Percentiles rank a stretch among this genome's conserved stretches.
Conservation (phyloP, 2,888 invertebrate species). For the Monopis laevigella region DNA sequence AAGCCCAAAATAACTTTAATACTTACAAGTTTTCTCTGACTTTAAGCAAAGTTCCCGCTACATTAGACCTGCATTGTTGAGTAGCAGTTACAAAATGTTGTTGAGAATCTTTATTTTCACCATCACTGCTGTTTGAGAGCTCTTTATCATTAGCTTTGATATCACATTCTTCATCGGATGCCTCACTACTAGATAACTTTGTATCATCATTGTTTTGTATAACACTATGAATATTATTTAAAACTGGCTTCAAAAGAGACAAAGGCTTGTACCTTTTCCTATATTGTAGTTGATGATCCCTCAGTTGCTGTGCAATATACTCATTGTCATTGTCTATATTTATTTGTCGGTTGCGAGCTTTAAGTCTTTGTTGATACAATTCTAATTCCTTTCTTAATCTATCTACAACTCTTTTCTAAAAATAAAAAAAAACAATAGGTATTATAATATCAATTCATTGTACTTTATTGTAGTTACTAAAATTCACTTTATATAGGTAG, state of each 20-base stretch:
- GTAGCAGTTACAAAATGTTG: conserved; percentile 38
- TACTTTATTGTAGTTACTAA: too few relatives aligned
- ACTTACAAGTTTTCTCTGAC: conserved; percentile 34
- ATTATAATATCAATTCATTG: too few relatives aligned
- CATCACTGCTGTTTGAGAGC: conserved; percentile 42
- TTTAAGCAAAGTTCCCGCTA: conserved; percentile 53
- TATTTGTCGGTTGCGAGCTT: conserved; percentile 48
- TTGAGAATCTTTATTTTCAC: conserved; percentile 31
- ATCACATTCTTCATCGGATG: conserved; percentile 50
- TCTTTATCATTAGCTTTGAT: conserved; percentile 46
- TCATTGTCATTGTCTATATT: conserved; percentile 53
- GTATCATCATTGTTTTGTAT: conserved; percentile 40
- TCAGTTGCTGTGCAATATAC: conserved; percentile 52
- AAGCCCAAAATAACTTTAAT: background rate
- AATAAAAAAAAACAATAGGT: conserved; percentile 16
- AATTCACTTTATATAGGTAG: too few relatives aligned
- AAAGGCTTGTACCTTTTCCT: conserved; percentile 39
- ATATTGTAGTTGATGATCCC: conserved; percentile 52
- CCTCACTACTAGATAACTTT: conserved; percentile 26
- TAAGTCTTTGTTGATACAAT: conserved; percentile 55
- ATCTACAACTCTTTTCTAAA: conserved; percentile 66
- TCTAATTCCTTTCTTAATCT: conserved; percentile 66
- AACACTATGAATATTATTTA: conserved; percentile 56
- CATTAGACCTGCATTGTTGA: conserved; percentile 48
- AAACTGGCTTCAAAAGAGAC: conserved; percentile 54